These are phyloP conservation scores for Hirtodrosophila confusa DNA, from an alignment of 2,888 invertebrate species.

Conservation along the genomic window DNA sequence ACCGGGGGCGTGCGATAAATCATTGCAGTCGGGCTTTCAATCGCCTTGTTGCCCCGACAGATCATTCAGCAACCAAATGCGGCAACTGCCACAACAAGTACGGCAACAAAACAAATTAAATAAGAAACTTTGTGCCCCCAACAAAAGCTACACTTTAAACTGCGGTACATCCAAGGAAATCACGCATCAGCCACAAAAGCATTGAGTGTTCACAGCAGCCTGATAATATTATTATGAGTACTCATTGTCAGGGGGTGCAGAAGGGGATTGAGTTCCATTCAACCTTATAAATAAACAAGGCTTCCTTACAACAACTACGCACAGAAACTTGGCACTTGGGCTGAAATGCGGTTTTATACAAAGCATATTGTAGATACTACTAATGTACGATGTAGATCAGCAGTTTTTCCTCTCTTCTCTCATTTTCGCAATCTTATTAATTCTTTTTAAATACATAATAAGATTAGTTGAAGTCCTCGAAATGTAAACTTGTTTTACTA, in stretches of 20 bases:
- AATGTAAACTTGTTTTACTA: too few relatives aligned
- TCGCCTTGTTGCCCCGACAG: slow-evolving; percentile 28
- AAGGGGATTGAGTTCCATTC: slow-evolving; percentile 12
- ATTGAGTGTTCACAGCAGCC: slow-evolving; percentile 26
- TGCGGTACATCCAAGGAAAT: slow-evolving; percentile 33
- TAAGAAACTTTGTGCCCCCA: slow-evolving; percentile 37
- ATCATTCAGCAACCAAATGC: slow-evolving; percentile 59
- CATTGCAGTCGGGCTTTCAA: slow-evolving; percentile 48
- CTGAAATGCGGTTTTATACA: too few relatives aligned
- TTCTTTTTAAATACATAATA: too few relatives aligned
- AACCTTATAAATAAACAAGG: slow-evolving; percentile 2
- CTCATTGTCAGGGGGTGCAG: neutral
- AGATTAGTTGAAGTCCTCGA: too few relatives aligned
- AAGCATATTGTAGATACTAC: too few relatives aligned
- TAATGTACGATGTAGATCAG: too few relatives aligned
- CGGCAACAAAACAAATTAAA: slow-evolving; percentile 40
- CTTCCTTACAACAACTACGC: slow-evolving; percentile 4
- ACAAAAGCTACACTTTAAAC: slow-evolving; percentile 1
- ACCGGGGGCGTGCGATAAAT: slow-evolving; percentile 67
- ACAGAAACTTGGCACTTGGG: too few relatives aligned
- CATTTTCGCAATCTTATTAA: too few relatives aligned
- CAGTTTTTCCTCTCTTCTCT: too few relatives aligned
- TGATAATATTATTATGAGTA: slow-evolving; percentile 8
- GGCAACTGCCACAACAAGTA: slow-evolving; percentile 34
- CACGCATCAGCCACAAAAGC: slow-evolving; percentile 44